Conservation (phyloP, 2,888 invertebrate species). For the Xestia sexstrigata region DNA sequence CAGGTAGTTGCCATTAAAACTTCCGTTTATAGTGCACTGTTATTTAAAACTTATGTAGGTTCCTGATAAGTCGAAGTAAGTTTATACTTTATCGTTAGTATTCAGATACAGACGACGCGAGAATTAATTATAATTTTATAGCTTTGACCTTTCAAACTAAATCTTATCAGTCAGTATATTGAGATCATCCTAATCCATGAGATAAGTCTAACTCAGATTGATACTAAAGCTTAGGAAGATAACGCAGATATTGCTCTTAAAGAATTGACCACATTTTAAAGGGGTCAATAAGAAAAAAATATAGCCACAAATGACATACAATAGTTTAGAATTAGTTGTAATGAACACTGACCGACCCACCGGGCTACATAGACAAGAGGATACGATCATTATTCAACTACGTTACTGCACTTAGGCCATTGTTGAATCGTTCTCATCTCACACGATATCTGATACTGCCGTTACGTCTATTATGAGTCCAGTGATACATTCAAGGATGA, state of each 20-base stretch:
- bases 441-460: conserved; percentile 64
- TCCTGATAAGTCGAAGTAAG: conserved; percentile 46
- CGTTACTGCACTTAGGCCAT: conserved; percentile 70
- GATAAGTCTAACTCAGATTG: conserved; percentile 3
- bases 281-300: background rate
- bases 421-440: conserved; percentile 79
- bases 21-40: conserved; percentile 48
- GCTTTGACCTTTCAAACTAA: background rate
- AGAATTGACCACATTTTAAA: background rate
- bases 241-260: background rate
- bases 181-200: conserved; percentile 39
- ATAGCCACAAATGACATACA: conserved; percentile 21
- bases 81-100: background rate
- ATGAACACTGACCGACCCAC: conserved; percentile 41
- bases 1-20: conserved; percentile 57
- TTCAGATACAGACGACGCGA: background rate
- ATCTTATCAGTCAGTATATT: background rate
- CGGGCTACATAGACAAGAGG: conserved; percentile 70
- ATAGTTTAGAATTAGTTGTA: conserved; percentile 36
- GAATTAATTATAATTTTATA: background rate
- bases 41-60: conserved; percentile 40
- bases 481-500: background rate
- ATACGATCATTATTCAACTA: conserved; percentile 84
- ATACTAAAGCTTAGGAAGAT: conserved; percentile 6
- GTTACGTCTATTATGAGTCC: conserved; percentile 25